Conservation (phyloP, 1,140 invertebrate species). For the Aricia agestis region DNA sequence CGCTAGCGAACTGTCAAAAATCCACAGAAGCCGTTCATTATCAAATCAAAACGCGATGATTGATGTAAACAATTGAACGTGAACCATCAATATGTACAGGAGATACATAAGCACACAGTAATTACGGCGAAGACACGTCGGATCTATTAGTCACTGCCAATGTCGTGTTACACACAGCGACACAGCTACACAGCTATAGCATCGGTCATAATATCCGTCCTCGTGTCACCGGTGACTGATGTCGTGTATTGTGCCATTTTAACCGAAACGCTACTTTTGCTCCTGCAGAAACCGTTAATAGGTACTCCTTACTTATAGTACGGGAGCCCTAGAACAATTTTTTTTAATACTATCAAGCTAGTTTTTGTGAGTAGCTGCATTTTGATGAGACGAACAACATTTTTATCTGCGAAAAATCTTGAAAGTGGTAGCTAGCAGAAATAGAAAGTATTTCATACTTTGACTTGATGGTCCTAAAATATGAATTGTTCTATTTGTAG, state of each 20-base stretch:
- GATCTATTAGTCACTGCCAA: slow-evolving; percentile 39
- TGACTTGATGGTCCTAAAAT: too few relatives aligned
- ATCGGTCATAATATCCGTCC: slow-evolving; percentile 39
- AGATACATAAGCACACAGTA: slow-evolving; percentile 34
- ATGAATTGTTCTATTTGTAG: too few relatives aligned
- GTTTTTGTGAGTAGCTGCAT: too few relatives aligned
- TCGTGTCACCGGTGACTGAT: slow-evolving; percentile 31
- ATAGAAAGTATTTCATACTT: too few relatives aligned
- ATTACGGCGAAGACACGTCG: slow-evolving; percentile 39
- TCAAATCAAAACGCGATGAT: background rate
- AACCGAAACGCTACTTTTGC: background rate
- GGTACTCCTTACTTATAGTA: too few relatives aligned
- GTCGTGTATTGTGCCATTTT: slow-evolving; percentile 11
- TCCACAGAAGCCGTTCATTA: background rate
- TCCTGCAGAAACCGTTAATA: background rate
- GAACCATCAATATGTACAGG: slow-evolving; percentile 16
- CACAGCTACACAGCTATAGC: slow-evolving; percentile 22
- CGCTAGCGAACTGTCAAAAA: too few relatives aligned
- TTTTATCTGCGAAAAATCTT: too few relatives aligned
- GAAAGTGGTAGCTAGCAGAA: too few relatives aligned
- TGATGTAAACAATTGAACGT: background rate
- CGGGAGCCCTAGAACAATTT: too few relatives aligned
- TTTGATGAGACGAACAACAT: too few relatives aligned
- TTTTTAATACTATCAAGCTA: too few relatives aligned
- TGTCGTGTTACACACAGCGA: slow-evolving; percentile 19